Base-by-base conservation (phyloP, 2,113 vertebrate species). In the Anarrhichthys ocellatus region DNA sequence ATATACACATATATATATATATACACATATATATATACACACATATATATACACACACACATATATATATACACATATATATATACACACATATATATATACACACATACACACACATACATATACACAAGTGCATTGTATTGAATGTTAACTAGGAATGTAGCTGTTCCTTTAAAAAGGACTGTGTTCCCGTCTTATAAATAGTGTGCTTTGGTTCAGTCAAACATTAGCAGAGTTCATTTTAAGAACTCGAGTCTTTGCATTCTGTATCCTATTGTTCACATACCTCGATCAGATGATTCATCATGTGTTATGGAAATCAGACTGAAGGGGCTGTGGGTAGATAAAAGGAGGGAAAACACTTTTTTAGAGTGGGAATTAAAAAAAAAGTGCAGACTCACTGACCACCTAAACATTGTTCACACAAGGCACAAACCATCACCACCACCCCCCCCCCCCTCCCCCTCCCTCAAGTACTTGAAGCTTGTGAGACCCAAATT, bases 241-340 rank as follows among this genome's bases (percentile, higher is more conserved):
- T 91, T 92, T 78, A 73, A 72, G 86, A 87, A 76, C 67, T 22
- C 10, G 13, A 52, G 42, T 3, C 46, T 70, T 73, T 73, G 32
- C 32, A 32, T 72, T 84, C 86, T 22, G 69, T 44, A 63, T 76
- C 58, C 76, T 81, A 88, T 77, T 68, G 58, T 65, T 88, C 79
- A 87, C 88, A 36, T 90, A 89, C 91, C 91, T 89, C 15, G 24
- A 84, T 90, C 8, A 56, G 84, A 70, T 14, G 83, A 73, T 40
- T 77, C 68, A 59, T 64, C 67, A 11, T 34, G 52, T 82, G 66
- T 46, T 22, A 78, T 69, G 68, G 27, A 67, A 72, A 64, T 36
- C 58, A 73, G 54, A 68, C 71, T 27, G 40, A 36, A 3, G 17
- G 29, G 48, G 42, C 85, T 92, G 87, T 9, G 72, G 78, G 63